phyloP scores from a whole-genome alignment of 2,797 vertebrate genomes.

The Halcyon smyrnensis region DNA sequence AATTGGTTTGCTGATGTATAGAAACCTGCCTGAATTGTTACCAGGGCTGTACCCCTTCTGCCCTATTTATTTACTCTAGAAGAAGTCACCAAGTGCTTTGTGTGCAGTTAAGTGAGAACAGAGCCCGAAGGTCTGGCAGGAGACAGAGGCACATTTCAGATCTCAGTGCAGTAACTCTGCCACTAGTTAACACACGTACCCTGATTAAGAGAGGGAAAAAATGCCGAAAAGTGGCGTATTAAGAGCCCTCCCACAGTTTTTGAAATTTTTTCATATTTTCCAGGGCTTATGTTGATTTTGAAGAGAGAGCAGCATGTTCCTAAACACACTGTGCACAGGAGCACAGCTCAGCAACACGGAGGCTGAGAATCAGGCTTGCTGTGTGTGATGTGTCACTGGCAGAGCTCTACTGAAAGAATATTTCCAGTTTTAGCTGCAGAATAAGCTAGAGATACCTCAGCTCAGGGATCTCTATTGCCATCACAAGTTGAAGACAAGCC shows the following conservation, averaged over 20 bases:
- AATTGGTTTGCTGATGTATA: background rate
- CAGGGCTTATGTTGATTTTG: background rate
- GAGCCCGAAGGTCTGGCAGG: background rate
- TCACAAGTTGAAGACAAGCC: background rate
- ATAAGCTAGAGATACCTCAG: background rate
- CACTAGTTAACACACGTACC: accelerated
- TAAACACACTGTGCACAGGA: background rate
- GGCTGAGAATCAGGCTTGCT: background rate
- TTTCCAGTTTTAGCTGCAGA: background rate
- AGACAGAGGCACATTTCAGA: background rate
- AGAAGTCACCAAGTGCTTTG: background rate
- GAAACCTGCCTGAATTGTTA: background rate
- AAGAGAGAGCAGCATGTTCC: background rate
- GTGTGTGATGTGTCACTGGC: background rate
- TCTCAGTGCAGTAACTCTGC: background rate
- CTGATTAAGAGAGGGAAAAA: background rate
- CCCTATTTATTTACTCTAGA: background rate
- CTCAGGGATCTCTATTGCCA: background rate
- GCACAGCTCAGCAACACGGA: background rate
- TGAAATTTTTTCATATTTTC: background rate
- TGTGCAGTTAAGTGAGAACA: background rate
- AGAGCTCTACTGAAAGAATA: background rate
- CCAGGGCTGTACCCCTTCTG: background rate
- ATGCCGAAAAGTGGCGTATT: accelerated
- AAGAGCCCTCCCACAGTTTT: background rate